Conservation (phyloP, 1,140 invertebrate genomes). For the Bacillus rossius region DNA sequence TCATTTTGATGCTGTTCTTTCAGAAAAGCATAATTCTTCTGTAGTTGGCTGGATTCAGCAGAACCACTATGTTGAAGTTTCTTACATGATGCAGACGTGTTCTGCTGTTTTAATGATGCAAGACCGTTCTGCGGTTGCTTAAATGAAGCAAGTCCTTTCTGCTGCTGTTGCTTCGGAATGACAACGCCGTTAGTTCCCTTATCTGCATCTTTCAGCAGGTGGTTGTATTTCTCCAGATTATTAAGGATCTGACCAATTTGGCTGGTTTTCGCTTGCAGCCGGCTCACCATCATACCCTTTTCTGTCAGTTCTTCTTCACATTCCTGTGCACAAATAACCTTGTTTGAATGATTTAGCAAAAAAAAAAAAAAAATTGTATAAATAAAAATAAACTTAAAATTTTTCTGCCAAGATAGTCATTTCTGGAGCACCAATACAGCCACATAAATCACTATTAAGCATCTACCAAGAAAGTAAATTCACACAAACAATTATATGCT, state of each 20-base stretch:
- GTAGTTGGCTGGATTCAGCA: too few species aligned
- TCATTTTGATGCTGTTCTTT: too few species aligned
- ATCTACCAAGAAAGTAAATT: not conserved
- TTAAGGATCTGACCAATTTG: slow-evolving; percentile 86
- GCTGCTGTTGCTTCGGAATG: slow-evolving; percentile 3
- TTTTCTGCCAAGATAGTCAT: not conserved
- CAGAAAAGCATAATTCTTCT: too few species aligned
- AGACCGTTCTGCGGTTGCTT: too few species aligned
- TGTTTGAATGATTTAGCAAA: slow-evolving; percentile 12
- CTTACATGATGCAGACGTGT: too few species aligned
- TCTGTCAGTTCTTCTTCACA: slow-evolving; percentile 88
- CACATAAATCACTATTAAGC: not conserved
- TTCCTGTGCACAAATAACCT: slow-evolving; percentile 52
- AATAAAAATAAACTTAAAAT: slow-evolving; percentile 23
- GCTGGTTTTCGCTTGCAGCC: slow-evolving; percentile 82
- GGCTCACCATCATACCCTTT: slow-evolving; percentile 86
- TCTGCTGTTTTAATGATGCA: too few species aligned
- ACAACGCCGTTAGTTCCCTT: not conserved
- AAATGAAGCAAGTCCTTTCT: not conserved
- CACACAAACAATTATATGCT: not conserved
- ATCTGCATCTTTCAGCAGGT: slow-evolving; percentile 53
- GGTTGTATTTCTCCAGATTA: slow-evolving; percentile 82
- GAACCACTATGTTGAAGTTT: too few species aligned
- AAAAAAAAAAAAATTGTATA: slow-evolving; percentile 11
- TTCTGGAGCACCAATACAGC: not conserved